Conservation (phyloP, 2,888 invertebrate species). For the Agonum fuliginosum region DNA sequence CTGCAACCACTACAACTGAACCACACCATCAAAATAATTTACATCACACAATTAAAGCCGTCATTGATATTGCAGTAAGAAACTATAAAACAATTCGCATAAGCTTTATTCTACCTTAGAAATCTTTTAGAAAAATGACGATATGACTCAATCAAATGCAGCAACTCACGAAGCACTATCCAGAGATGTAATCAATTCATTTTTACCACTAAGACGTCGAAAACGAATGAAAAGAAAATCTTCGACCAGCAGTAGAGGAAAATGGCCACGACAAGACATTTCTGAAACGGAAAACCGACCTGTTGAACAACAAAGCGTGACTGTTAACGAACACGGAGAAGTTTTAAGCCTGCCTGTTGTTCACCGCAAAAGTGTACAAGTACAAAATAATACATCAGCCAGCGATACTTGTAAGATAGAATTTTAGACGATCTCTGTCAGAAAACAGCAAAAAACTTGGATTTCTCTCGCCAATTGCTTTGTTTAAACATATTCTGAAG, state of each 20-base stretch:
- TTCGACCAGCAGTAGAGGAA: constrained; percentile 44
- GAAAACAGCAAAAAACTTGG: no score
- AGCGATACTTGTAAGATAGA: constrained; percentile 40
- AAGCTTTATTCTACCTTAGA: no score
- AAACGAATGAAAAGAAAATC: constrained; percentile 75
- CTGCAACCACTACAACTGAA: constrained; percentile 67
- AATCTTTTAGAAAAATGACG: constrained; percentile 53
- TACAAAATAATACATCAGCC: constrained; percentile 26
- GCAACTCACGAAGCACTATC: constrained; percentile 71
- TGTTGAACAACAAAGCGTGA: constrained; percentile 54
- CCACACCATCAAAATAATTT: constrained; percentile 52
- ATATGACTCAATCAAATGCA: constrained; percentile 71
- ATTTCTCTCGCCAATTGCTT: no score
- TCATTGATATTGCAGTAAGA: constrained; percentile 58
- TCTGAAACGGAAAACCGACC: constrained; percentile 52
- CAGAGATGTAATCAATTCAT: constrained; percentile 73
- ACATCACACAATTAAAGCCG: constrained; percentile 53
- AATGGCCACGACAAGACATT: constrained; percentile 60
- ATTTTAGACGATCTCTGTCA: background rate
- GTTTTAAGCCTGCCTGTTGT: constrained; percentile 42
- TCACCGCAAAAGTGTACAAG: constrained; percentile 47
- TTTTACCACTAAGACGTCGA: constrained; percentile 74
- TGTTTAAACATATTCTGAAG: no score
- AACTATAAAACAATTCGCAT: no score
- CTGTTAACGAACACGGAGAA: constrained; percentile 54